Evolutionary conservation across 2,888 invertebrate genomes (phyloP).

Genomic region (Glyphotaelius pellucidus): DNA sequence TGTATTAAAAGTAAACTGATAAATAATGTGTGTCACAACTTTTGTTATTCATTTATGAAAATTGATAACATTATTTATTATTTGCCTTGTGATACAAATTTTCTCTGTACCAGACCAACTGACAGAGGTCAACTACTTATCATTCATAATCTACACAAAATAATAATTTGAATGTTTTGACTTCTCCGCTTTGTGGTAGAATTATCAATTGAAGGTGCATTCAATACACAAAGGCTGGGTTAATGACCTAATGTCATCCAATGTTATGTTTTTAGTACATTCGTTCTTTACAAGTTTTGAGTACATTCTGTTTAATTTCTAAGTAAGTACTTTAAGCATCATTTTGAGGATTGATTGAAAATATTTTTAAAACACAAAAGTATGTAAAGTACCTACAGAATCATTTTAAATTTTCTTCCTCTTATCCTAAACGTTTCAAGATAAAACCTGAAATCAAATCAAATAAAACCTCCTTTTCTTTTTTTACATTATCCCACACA

Average conservation of each 20-base stretch:
- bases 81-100: conserved; percentile 9
- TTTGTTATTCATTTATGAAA: background rate
- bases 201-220: background rate
- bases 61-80: conserved; percentile 33
- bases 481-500: no score
- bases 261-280: background rate
- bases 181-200: background rate
- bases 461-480: no score
- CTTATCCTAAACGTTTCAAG: no score
- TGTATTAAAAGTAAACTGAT: background rate
- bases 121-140: background rate
- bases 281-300: no score
- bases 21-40: background rate
- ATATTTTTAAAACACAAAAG: no score
- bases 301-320: background rate
- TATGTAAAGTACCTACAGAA: no score
- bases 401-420: no score
- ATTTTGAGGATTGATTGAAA: no score
- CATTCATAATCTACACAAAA: background rate
- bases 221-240: background rate
- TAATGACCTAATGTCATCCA: background rate
- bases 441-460: no score
- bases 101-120: background rate
- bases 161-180: background rate
- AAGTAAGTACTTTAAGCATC: no score